A percentile compares a stretch with the other conserved stretches of the same genome.
These are phyloP conservation scores for Mactra quadrangularis DNA, from an alignment of 1,140 invertebrate genomes.

Conservation along the genomic window DNA sequence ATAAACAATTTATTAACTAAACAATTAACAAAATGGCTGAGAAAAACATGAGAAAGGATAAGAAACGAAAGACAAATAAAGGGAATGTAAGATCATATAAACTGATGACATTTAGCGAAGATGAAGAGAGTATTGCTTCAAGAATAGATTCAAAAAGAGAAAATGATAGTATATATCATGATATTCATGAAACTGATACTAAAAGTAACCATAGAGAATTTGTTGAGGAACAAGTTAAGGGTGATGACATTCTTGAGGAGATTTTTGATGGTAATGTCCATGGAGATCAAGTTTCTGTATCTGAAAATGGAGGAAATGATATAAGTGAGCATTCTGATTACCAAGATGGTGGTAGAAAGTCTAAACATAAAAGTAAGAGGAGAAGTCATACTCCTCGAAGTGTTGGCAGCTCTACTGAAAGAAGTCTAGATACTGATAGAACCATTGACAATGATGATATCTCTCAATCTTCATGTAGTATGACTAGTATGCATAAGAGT, in stretches of 20 bases:
- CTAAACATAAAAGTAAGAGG: not conserved
- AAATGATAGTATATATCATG: not conserved
- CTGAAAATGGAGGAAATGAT: not conserved
- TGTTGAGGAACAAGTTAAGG: not conserved
- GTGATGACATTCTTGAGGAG: not conserved
- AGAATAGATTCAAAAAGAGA: not conserved
- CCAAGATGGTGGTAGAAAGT: not conserved
- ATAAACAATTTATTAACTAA: too few species aligned
- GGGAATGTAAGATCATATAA: slow-evolving; percentile 10
- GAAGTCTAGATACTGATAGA: not conserved
- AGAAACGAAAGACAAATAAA: not conserved
- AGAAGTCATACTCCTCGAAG: not conserved
- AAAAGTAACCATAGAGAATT: not conserved
- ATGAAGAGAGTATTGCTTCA: slow-evolving; percentile 11
- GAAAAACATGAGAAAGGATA: not conserved
- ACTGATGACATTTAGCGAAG: slow-evolving; percentile 33
- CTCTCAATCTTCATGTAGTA: not conserved
- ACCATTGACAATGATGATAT: not conserved
- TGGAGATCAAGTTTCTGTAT: not conserved
- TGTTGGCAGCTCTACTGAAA: not conserved
- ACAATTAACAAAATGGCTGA: not conserved
- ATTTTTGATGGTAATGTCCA: not conserved
- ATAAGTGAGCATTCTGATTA: not conserved
- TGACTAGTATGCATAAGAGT: not conserved
- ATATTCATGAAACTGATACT: not conserved